phyloP scores from a whole-genome alignment of 1,140 invertebrate genomes.

The Pristionchus pacificus region DNA sequence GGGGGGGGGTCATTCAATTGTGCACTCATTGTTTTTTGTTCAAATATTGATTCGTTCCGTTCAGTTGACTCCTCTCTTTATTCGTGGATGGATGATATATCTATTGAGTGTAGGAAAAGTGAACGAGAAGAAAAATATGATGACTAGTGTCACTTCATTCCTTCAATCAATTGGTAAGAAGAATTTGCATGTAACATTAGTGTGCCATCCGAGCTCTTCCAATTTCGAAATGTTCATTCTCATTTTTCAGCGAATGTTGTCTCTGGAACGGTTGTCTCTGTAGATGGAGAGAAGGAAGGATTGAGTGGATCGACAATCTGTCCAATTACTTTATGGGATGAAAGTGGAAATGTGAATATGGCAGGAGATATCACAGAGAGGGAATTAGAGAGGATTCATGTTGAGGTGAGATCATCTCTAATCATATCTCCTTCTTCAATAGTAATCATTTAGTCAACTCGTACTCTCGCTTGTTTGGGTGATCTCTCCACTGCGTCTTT shows the following conservation, averaged over 20 bases:
- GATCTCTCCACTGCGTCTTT: neutral
- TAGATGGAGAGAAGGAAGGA: neutral
- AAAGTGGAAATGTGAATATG: neutral
- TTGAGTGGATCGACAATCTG: no score
- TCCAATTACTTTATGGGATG: neutral
- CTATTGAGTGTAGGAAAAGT: neutral
- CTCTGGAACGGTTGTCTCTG: neutral
- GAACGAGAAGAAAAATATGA: neutral
- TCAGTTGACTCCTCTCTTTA: no score
- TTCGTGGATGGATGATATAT: neutral
- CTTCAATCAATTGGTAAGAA: neutral
- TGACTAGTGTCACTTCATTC: neutral
- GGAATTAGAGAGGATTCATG: neutral
- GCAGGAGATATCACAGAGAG: neutral
- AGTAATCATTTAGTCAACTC: neutral
- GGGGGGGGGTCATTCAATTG: neutral
- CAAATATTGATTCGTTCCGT: no score
- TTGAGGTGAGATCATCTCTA: neutral
- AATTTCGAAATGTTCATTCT: no score
- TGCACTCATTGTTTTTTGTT: no score
- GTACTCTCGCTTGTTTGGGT: neutral
- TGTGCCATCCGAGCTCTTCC: neutral
- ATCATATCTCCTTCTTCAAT: no score
- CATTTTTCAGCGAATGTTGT: no score
- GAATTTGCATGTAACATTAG: neutral